A percentile compares a stretch with the other conserved stretches of the same genome.
Conservation (phyloP, 1,140 invertebrate species). For the Euglossa dilemma region DNA sequence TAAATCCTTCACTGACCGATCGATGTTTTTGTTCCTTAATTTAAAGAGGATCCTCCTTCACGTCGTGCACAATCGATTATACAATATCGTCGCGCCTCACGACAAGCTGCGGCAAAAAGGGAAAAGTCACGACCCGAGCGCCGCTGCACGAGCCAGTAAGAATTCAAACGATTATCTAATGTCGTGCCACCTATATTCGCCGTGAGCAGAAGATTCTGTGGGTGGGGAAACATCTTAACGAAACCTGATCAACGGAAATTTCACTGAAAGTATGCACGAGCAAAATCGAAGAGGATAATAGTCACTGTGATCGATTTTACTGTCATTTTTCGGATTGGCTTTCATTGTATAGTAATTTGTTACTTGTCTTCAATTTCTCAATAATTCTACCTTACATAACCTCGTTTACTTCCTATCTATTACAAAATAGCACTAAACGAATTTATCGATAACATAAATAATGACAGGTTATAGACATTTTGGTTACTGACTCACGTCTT, state of each 20-base stretch:
- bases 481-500: no score
- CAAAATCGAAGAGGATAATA: neutral
- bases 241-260: slow-evolving; percentile 46
- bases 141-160: slow-evolving; percentile 31
- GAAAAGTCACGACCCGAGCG: slow-evolving; percentile 55
- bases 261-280: slow-evolving; percentile 32
- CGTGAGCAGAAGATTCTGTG: neutral
- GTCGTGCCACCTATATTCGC: slow-evolving; percentile 33
- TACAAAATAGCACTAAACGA: no score
- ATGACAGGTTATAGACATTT: no score
- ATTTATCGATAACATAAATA: no score
- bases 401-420: no score
- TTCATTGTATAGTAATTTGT: no score
- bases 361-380: no score
- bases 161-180: slow-evolving; percentile 57
- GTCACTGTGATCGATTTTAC: neutral
- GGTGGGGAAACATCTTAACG: slow-evolving; percentile 13
- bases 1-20: neutral
- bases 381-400: no score
- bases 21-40: slow-evolving; percentile 11
- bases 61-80: slow-evolving; percentile 62
- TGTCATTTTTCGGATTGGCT: neutral
- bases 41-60: slow-evolving; percentile 20
- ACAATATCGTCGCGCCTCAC: slow-evolving; percentile 60
- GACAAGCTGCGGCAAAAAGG: slow-evolving; percentile 41